A percentile compares a stretch with the other conserved stretches of the same genome.
phyloP scores from a whole-genome alignment of 2,888 invertebrate genomes.

The Lasioglossum morio region DNA sequence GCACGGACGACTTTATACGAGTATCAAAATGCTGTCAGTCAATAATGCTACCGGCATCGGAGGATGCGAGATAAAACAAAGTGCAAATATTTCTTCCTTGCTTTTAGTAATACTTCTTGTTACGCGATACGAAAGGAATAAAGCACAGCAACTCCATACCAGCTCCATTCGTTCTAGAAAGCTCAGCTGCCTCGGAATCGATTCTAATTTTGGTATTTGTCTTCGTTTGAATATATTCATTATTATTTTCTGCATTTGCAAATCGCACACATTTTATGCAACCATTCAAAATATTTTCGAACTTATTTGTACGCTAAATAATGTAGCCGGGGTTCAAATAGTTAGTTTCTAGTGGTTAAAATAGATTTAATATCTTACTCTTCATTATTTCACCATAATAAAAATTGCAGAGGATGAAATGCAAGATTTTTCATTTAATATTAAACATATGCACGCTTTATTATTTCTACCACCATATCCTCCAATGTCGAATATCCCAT shows the following conservation, averaged over 20 bases:
- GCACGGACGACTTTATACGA: neutral
- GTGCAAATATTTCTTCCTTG: neutral
- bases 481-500: too few relatives aligned
- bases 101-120: neutral
- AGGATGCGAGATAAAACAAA: neutral
- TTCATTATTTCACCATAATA: neutral
- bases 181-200: neutral
- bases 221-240: neutral
- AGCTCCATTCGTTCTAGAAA: neutral
- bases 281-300: neutral
- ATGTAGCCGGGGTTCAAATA: neutral
- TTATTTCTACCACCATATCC: too few relatives aligned
- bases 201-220: neutral
- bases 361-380: too few relatives aligned
- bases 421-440: neutral
- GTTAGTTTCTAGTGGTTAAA: neutral
- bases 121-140: neutral
- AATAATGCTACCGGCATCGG: neutral
- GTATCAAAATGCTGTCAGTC: slow-evolving; percentile 24
- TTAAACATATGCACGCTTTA: too few relatives aligned
- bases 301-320: neutral
- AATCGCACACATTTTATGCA: neutral
- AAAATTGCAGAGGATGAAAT: neutral
- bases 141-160: neutral
- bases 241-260: neutral